Evolutionary conservation across 2,113 vertebrate genomes (phyloP), one percentile per base, ranked within the genome.

Genomic region (Tupaia chinensis): DNA sequence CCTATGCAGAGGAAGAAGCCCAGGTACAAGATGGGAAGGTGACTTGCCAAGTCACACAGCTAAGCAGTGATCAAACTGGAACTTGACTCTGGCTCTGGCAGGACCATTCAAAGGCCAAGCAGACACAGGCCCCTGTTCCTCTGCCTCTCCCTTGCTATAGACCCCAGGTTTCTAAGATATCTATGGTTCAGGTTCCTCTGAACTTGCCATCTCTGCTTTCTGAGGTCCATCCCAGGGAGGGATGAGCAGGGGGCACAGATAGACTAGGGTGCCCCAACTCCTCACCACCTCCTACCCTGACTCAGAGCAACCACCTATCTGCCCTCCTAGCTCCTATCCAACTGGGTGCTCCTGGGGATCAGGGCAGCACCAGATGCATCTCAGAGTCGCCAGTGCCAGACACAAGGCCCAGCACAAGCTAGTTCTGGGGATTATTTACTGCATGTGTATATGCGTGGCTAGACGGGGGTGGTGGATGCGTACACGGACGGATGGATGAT

Each of bases 391-490:
- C 76, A 73, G 89, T 3, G 53, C 65, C 66, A 80, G 61, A 70
- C 66, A 23, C 56, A 81, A 89, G 68, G 53, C 80, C 88, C 70
- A 74, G 58, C n/a, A 54, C 1, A 20, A 81, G 63, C 19, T 84
- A n/a, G 69, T 72, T 74, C 94, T 72, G 78, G 63, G 87, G 66
- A 82, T 70, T 87, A 56, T 12, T 81, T 79, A 27, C 77, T 66
- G 53, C 53, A 56, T 53, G 22, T 17, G 29, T 20, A 14, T 25
- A 54, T 11, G 15, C 1, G 29, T 9, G 5, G 34, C 17, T 76
- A 54, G 10, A 27, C 8, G 3, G 1, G 23, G 1, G n/a, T 13
- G 4, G 12, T 5, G 5, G 29, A 4, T 25, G 7, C 6, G 2
- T 53, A 1, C 11, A 20, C 9, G 7, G 68, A 32, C 70, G 56